Base-by-base conservation (phyloP, 2,888 invertebrate genomes). In the Andrena praecox region DNA sequence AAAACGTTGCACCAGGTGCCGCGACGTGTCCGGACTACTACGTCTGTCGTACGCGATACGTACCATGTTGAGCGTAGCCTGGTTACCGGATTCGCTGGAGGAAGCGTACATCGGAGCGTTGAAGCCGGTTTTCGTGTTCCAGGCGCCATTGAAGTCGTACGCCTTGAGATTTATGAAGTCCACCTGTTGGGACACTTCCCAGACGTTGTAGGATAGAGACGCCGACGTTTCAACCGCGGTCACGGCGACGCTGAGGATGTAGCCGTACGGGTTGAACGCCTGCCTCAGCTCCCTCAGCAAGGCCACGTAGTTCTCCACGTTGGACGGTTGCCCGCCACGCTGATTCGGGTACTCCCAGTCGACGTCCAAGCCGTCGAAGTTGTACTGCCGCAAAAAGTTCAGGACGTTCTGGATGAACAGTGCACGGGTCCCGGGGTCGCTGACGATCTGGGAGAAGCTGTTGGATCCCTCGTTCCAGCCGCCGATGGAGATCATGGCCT, bases 291-390 rank as follows among this genome's bases (percentile, higher is more conserved):
- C 96, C 88, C 94, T 94, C 0, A 96, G 85, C 0, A 96, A 92
- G 5, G 87, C 85, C 0, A 94, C 94, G 80, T 95, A 96, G 89
- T 96, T 96, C 3, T 94, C 87, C 84, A 91, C 87, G 20, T 96
- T 96, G 0, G 91, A 93, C 10, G 76, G 59, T 0, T 94, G 35
- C 95, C 94, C 80, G 80, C 96, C 96, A 52, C 96, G 93, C 64
- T 95, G 95, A 67, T 94, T 95, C 0, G 96, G 96, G 87, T 96
- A 96, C 89, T 96, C 96, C 97, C 97, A 97, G 90, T 97, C 96
- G 0, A 97, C 69, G 89, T 97, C 97, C 0, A 97, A 93, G 0
- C 97, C 97, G 89, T 97, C 96, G 82, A 97, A 97, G 0, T 94
- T 94, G 88, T 96, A 94, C 4, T 94, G 94, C 54, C 93, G 89